Evolutionary conservation across 2,888 invertebrate genomes (phyloP), one percentile per base, ranked within the genome.

Genomic region (Theodoxus fluviatilis): DNA sequence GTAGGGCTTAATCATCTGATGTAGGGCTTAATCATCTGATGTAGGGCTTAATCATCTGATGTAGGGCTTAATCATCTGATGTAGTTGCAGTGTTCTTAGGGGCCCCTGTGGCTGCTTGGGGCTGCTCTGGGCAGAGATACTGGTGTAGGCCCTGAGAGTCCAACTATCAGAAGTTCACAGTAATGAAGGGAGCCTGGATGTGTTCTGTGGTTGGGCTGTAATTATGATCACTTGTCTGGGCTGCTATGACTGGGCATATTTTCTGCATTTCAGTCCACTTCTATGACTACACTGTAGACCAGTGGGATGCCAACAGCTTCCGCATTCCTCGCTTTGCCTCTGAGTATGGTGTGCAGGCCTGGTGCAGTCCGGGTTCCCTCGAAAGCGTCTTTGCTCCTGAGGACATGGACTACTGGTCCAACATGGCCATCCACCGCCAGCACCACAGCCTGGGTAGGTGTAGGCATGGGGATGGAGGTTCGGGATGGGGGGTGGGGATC

Each of bases 311-410:
- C 65, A 90, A 90, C 71, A 91, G 91, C 6, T 96, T 93, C 85
- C 94, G 94, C 0, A 90, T 90, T 18, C 92, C 96, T 0, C 90
- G 98, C 79, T 98, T 98, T 87, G 92, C 93, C 3, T 97, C 98
- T 0, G 99, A 99, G 87, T 99, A 95, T 84, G 99, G 99, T 0
- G 93, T 94, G 77, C 98, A 98, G 87, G 94, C 96, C 0, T 89
- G 94, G 75, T 96, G 98, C 0, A 92, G 93, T 1, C 85, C 92
- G 25, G 88, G 89, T 49, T 91, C 94, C 0, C 84, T 88, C 59
- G 90, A 90, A 22, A 73, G 73, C 0, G 92, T 92, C 1, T 76
- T 83, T 18, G 75, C 73, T 2, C 72, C 79, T 22, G 76, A 80
- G 22, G 88, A 89, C 73, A 83, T 87, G 84, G 77, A 76, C 37